Conservation (phyloP, 2,888 invertebrate species). For the Junonia oenone region DNA sequence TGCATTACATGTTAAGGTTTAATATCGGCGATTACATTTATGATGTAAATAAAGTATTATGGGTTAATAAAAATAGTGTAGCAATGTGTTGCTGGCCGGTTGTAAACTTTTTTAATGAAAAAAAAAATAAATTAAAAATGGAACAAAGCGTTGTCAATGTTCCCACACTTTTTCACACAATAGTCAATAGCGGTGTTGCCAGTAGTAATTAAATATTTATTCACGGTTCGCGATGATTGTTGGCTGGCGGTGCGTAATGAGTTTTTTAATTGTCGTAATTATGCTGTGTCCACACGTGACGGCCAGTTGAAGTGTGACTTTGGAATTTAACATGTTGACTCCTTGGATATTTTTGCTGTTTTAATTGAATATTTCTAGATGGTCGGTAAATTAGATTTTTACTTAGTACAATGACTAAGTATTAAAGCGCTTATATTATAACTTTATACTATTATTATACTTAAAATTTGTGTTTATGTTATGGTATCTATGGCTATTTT, state of each 20-base stretch:
- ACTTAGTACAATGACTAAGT: not conserved
- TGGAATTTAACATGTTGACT: constrained; percentile 22
- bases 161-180: constrained; percentile 33
- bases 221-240: constrained; percentile 42
- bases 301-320: constrained; percentile 25
- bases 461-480: no score
- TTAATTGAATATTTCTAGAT: not conserved
- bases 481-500: no score
- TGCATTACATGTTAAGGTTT: not conserved
- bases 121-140: constrained; percentile 5
- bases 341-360: constrained; percentile 12
- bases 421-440: not conserved
- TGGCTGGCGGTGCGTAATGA: constrained; percentile 43
- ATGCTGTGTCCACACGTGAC: constrained; percentile 34
- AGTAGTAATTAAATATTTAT: constrained; percentile 44
- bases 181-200: constrained; percentile 15
- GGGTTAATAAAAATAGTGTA: not conserved
- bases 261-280: constrained; percentile 52
- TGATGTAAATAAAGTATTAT: not conserved
- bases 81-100: not conserved
- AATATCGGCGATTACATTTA: not conserved
- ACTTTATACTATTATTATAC: no score
- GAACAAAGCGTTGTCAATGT: constrained; percentile 18
- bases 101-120: not conserved
- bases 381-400: not conserved